These are phyloP conservation scores for Micronycteris hirsuta DNA, from an alignment of 2,113 vertebrate species.

Conservation along the genomic window DNA sequence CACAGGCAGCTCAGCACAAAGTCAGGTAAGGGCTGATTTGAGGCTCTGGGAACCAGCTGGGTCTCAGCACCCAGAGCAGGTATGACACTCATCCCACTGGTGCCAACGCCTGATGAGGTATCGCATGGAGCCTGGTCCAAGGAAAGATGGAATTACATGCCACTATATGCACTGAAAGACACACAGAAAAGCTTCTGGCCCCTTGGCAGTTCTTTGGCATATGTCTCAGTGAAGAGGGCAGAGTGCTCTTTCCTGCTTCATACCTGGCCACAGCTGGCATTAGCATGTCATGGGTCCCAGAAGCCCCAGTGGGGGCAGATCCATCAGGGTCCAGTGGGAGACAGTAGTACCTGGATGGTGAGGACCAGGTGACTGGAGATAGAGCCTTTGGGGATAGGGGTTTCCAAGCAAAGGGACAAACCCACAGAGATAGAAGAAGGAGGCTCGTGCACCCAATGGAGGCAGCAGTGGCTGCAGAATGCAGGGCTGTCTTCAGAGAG, in stretches of 20 bases:
- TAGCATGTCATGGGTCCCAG: rapidly evolving
- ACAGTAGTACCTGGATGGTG: rapidly evolving
- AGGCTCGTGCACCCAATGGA: background rate
- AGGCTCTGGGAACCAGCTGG: background rate
- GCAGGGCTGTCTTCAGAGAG: background rate
- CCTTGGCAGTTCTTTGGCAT: background rate
- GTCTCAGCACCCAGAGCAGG: background rate
- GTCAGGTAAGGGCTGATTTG: background rate
- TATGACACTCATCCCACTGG: background rate
- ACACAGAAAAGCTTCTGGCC: rapidly evolving
- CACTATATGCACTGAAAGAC: too few species aligned
- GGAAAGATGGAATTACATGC: too few species aligned
- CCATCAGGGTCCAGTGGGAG: background rate
- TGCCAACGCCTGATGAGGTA: background rate
- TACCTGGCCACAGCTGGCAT: rapidly evolving
- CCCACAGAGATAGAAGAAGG: rapidly evolving
- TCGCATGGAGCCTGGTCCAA: background rate
- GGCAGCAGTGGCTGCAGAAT: rapidly evolving
- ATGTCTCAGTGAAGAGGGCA: too few species aligned
- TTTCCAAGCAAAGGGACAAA: rapidly evolving
- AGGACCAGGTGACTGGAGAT: rapidly evolving
- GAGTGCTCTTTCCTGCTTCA: rapidly evolving
- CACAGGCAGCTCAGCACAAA: rapidly evolving
- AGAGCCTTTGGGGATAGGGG: rapidly evolving
- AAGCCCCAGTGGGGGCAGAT: rapidly evolving